Evolutionary conservation across 2,888 invertebrate genomes (phyloP), one percentile per base, ranked within the genome.

Genomic region (Myopa tessellatipennis): DNA sequence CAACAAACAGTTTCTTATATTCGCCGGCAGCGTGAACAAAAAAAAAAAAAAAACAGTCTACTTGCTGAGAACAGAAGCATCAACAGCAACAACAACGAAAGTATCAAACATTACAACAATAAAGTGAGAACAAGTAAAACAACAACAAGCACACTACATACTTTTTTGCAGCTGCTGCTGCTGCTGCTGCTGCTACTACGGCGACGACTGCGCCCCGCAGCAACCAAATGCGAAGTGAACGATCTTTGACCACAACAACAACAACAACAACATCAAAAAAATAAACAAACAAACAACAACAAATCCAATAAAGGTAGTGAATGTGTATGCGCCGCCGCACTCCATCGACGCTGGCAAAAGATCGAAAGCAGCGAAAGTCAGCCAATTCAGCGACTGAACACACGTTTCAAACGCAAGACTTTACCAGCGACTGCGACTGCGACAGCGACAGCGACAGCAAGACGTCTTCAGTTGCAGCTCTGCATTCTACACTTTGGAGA

Each of bases 191-290:
- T 18, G 63, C 63, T 63, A n/a, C 38, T 72, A 14, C 38, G 52
- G 58, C 58, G 0, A 14, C 63, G 34, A 26, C 36, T 65, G 50
- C 65, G 34, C 36, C 65, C 26, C 45, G 45, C 73, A 65, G 55
- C 52, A 38, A 38, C 8, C 38, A 45, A 55, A 74, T 55, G 74
- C 65, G 38, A 65, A 38, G 65, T 67, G 67, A 67, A 58, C 67
- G 67, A 74, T 74, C 67, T 67, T 67, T 74, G 74, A 75, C 75
- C 68, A 75, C 75, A 58, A 60, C 75, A 60, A 75, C 68, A 70
- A 70, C 34, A 70, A 34, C 26, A 70, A 70, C n/a, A 52, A 55
- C 55, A 70, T 6, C 70, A 34, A 50, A 18, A 63, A n/a, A n/a
- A n/a, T 1, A 8, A 1, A n/a, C 3, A n/a, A n/a, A 16, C 7